These are phyloP conservation scores for Bos indicus DNA, from an alignment of 2,113 vertebrate species.

Conservation along the genomic window DNA sequence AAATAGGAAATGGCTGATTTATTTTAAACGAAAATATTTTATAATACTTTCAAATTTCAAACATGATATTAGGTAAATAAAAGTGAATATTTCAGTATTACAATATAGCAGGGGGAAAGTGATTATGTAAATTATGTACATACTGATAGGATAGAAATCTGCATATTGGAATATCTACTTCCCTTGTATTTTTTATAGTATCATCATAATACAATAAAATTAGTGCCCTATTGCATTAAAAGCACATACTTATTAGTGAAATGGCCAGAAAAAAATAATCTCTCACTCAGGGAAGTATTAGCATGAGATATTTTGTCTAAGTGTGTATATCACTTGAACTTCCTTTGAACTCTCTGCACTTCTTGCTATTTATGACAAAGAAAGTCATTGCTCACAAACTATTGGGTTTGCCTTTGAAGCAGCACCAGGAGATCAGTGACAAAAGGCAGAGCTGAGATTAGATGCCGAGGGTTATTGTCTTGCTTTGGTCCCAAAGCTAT, in stretches of 20 bases:
- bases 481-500: slow-evolving; percentile 74
- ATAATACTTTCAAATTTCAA: slow-evolving; percentile 29
- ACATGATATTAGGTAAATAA: background rate
- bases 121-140: background rate
- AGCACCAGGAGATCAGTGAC: slow-evolving; percentile 72
- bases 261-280: slow-evolving; percentile 13
- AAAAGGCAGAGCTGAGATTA: slow-evolving; percentile 74
- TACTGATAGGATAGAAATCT: background rate
- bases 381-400: slow-evolving; percentile 68
- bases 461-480: slow-evolving; percentile 76
- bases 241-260: slow-evolving; percentile 3
- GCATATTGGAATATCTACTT: background rate
- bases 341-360: slow-evolving; percentile 71
- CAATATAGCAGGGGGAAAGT: background rate
- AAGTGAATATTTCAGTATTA: background rate
- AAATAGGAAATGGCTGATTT: background rate
- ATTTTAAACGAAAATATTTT: background rate
- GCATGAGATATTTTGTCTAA: background rate
- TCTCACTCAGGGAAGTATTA: slow-evolving; percentile 11
- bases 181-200: background rate
- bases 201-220: slow-evolving; percentile 10
- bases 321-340: slow-evolving; percentile 74
- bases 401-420: slow-evolving; percentile 76
- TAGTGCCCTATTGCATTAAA: background rate
- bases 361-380: slow-evolving; percentile 72